Evolutionary conservation across 2,888 invertebrate genomes (phyloP).

Genomic region (Gandaritis pyraliata): DNA sequence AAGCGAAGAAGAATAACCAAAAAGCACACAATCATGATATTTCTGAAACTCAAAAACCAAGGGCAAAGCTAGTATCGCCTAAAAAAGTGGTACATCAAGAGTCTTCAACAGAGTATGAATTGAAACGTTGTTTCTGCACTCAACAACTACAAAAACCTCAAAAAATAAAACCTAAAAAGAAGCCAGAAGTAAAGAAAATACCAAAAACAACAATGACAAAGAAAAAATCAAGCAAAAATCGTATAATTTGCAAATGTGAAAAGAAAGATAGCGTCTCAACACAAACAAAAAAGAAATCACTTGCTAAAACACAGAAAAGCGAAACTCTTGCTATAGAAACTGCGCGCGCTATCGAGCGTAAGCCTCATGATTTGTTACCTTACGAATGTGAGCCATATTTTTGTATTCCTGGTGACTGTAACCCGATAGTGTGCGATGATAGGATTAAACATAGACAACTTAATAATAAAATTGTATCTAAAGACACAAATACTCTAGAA

Average conservation of each 20-base stretch:
- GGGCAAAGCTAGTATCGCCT: conserved; percentile 1
- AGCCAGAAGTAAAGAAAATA: conserved; percentile 13
- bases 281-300: conserved; percentile 18
- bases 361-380: conserved; percentile 30
- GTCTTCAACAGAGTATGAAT: conserved; percentile 12
- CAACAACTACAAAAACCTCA: conserved; percentile 11
- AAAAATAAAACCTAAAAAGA: conserved; percentile 3
- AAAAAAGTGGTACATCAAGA: conserved; percentile 21
- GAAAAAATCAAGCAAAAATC: conserved; percentile 3
- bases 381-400: conserved; percentile 43
- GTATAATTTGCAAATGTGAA: conserved; percentile 20
- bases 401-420: conserved; percentile 48
- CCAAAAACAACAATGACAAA: conserved; percentile 6
- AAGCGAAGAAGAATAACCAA: conserved; percentile 10
- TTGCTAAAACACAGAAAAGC: background rate
- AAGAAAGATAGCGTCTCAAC: conserved; percentile 11
- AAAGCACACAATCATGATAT: conserved; percentile 4
- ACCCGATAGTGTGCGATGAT: conserved; percentile 44
- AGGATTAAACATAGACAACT: conserved; percentile 31
- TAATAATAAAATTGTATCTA: conserved; percentile 9
- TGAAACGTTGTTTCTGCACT: conserved; percentile 34
- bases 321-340: background rate
- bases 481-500: conserved; percentile 8
- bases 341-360: conserved; percentile 2
- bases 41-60: background rate